phyloP scores from a whole-genome alignment of 2,888 invertebrate genomes.

The Acholoe squamosa region DNA sequence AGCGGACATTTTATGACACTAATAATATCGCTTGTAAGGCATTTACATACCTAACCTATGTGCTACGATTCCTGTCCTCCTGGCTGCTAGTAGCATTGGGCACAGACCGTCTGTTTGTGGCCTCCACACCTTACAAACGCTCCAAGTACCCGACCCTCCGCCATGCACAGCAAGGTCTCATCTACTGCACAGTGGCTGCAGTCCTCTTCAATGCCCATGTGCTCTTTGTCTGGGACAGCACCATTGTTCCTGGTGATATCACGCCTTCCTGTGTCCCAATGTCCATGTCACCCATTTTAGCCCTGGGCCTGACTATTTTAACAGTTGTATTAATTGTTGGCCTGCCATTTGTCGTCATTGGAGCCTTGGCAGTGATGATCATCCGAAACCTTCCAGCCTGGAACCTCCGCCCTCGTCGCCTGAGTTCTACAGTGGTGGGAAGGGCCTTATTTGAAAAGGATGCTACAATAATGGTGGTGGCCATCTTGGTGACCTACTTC shows the following conservation, averaged over 20 bases:
- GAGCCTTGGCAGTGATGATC: background rate
- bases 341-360: constrained; percentile 51
- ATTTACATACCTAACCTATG: constrained; percentile 59
- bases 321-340: constrained; percentile 53
- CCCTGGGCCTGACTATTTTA: constrained; percentile 46
- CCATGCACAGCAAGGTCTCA: background rate
- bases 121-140: constrained; percentile 55
- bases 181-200: constrained; percentile 53
- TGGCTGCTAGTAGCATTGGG: constrained; percentile 60
- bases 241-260: background rate
- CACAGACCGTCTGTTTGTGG: constrained; percentile 36
- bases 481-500: constrained; percentile 12
- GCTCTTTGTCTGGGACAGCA: constrained; percentile 56
- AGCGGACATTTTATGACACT: constrained; percentile 58
- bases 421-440: constrained; percentile 27
- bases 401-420: constrained; percentile 48
- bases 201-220: constrained; percentile 60
- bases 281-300: constrained; percentile 26
- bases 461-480: constrained; percentile 55
- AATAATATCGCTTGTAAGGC: constrained; percentile 61
- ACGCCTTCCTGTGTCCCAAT: constrained; percentile 46
- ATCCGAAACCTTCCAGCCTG: constrained; percentile 50
- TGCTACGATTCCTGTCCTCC: constrained; percentile 58
- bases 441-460: constrained; percentile 50
- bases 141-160: constrained; percentile 17